Conservation (phyloP, 2,888 invertebrate species). For the Chrysolina americana region DNA sequence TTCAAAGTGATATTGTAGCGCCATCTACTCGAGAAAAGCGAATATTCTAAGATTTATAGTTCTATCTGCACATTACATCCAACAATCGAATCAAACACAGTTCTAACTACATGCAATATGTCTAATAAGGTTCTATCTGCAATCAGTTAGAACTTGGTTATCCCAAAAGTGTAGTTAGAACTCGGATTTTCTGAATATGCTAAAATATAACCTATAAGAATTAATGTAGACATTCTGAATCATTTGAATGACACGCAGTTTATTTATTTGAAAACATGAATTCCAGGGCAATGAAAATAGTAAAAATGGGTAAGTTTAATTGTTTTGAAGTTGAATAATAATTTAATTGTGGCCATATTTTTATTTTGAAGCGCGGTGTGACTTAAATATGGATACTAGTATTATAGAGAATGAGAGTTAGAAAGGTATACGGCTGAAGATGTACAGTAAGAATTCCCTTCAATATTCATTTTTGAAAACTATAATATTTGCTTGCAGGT, state of each 20-base stretch:
- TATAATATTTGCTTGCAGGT: not conserved
- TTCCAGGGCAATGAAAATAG: conserved; percentile 25
- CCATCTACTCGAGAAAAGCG: not conserved
- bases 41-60: not conserved
- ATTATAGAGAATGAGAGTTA: not conserved
- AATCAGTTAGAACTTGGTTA: conserved; percentile 31
- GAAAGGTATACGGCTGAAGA: not conserved
- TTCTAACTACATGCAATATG: not conserved
- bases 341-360: not conserved
- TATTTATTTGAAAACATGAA: conserved; percentile 8
- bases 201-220: conserved; percentile 24
- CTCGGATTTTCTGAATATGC: conserved; percentile 1
- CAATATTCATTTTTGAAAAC: not conserved
- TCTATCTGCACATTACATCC: conserved; percentile 3
- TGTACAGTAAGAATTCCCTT: not conserved
- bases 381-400: conserved; percentile 1
- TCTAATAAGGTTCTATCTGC: conserved; percentile 29
- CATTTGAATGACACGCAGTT: not conserved
- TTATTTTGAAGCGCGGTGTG: not conserved
- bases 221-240: not conserved
- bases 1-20: not conserved
- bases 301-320: conserved; percentile 30
- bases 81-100: not conserved
- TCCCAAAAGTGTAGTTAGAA: conserved; percentile 24
- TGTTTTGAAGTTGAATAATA: not conserved